Evolutionary conservation across 2,113 vertebrate genomes (phyloP).

Genomic region (Ictidomys tridecemlineatus): DNA sequence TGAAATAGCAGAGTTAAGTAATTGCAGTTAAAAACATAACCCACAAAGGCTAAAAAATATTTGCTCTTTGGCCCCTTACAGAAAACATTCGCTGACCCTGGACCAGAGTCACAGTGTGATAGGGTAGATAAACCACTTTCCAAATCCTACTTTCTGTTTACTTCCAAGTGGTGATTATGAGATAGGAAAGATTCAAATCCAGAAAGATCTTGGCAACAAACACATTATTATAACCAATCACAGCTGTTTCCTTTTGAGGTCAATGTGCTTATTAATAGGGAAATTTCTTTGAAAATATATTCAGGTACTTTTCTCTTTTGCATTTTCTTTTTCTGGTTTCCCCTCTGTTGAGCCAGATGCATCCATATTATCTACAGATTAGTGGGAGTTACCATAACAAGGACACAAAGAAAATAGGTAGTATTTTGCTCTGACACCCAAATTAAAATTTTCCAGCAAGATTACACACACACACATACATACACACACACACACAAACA

Average conservation of each 20-base stretch:
- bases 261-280: neutral
- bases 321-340: slow-evolving; percentile 36
- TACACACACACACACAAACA: too few species aligned
- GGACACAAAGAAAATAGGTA: neutral
- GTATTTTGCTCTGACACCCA: neutral
- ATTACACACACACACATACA: neutral
- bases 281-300: slow-evolving; percentile 30
- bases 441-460: slow-evolving; percentile 54
- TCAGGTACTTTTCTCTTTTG: slow-evolving; percentile 43
- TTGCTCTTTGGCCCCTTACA: slow-evolving; percentile 21
- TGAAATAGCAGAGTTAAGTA: neutral
- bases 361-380: neutral
- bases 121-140: slow-evolving; percentile 39
- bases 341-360: neutral
- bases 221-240: slow-evolving; percentile 41
- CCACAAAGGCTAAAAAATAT: slow-evolving; percentile 27
- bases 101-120: slow-evolving; percentile 18
- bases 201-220: neutral
- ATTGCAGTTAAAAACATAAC: slow-evolving; percentile 25
- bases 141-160: slow-evolving; percentile 58
- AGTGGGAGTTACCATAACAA: neutral
- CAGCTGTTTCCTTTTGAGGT: slow-evolving; percentile 63
- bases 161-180: slow-evolving; percentile 28
- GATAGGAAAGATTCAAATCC: neutral
- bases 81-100: slow-evolving; percentile 21